Evolutionary conservation across 2,888 invertebrate species (phyloP), one percentile per base, ranked within the genome.

Genomic region (Drosophila atripex): DNA sequence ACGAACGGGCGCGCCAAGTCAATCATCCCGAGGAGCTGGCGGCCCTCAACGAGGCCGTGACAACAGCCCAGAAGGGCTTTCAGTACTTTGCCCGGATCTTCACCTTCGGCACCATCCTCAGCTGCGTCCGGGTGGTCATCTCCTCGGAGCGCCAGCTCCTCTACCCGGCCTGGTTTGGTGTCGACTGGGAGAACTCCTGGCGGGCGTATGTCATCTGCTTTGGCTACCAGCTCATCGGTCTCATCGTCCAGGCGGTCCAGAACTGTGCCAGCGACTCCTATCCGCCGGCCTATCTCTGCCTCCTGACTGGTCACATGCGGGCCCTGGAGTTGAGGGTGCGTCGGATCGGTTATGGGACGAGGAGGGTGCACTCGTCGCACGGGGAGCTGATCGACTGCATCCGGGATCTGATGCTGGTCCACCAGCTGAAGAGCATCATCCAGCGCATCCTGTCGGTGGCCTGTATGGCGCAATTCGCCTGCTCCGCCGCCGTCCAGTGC

Each of bases 381-480:
- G 0, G 12, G 3, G 77, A 80, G 30, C 71, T 91, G 16, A 16
- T 77, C 14, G 70, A 50, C 1, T 90, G 90, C 68, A 86, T 91
- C 21, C 68, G 73, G 39, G 91, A 91, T 66, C 86, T 89, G 63
- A 75, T 77, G 11, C 59, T 65, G n/a, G 83, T 90, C 49, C 66
- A 87, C 7, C 61, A 93, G 53, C 92, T 93, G 56, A 91, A 93
- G 28, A 86, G 90, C 58, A 85, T 90, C 25, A 91, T 93, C 43
- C 93, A 93, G 75, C 82, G 92, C 39, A 92, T 92, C 0, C 93
- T 92, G 45, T 93, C 93, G 32, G 89, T 90, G 0, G 92, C 93
- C 50, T 93, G 93, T 73, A 92, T 93, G 75, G 93, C 93, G 28
- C 93, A 94, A 80, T 89, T 93, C 53, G 86, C 92, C n/a, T 93